Evolutionary conservation across 2,797 vertebrate genomes (phyloP), one percentile per base, ranked within the genome.

Genomic region (Mycteria americana): DNA sequence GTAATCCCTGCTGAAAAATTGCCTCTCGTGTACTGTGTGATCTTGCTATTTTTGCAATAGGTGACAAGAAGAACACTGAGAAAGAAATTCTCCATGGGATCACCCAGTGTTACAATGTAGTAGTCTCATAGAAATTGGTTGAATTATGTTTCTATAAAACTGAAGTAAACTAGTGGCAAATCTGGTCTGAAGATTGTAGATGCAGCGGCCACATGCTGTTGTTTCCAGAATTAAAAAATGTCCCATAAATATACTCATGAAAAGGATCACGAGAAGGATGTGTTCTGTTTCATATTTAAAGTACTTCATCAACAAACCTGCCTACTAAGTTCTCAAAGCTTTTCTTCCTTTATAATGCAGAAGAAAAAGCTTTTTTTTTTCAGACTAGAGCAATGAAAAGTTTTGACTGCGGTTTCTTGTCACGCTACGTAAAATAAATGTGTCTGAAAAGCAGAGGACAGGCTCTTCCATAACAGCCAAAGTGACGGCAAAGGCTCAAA

Each of bases 321-420:
- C 53, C 51, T 85, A 16, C 3, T 5, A 85, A 73, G 16, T 85
- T 89, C 72, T 92, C 68, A 73, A 80, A 73, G 28, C 46, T 89
- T 80, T 83, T 88, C 24, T 78, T 91, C 41, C n/a, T 85, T 80
- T 83, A 16, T 56, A 65, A 72, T 4, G 7, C 27, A 78, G 72
- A 46, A 67, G n/a, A 77, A 68, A 83, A 80, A 46, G 2, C 1
- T 0, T 13, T 17, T 63, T 88, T 74, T 91, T 92, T 94, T 81
- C 57, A 89, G 64, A 73, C 69, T 82, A 81, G 31, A 88, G 78
- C 28, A 54, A 91, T 79, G 53, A 95, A 67, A 88, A 94, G n/a
- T 92, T 95, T 95, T 86, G 63, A 57, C 84, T 95, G 75, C 31
- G 35, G 67, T 87, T 94, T 88, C 89, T 85, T 91, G 53, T 86